Evolutionary conservation across 1,140 invertebrate genomes (phyloP), one percentile per base, ranked within the genome.

Genomic region (Aphelinus atriplicis): DNA sequence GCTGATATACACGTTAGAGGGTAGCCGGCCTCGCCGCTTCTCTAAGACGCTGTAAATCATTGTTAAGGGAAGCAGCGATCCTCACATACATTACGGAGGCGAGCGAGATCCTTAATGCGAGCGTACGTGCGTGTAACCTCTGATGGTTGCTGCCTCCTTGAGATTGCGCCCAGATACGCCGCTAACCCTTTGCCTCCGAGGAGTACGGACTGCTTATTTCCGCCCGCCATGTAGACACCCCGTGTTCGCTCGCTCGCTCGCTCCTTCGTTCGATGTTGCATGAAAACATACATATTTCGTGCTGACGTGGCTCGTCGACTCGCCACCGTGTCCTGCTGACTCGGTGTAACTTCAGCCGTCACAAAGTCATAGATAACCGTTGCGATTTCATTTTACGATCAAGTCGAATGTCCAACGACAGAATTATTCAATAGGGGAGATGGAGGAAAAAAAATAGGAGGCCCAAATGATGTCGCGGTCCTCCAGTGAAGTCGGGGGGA

Each of bases 1-100:
- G 55, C 75, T 74, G 72, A 75, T 72, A 71, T 77, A 71, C 53
- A 62, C 63, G 64, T 78, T 65, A 74, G 78, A 74, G 64, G 10
- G 26, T 80, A 85, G 83, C 82, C 79, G 81, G 81, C 83, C 84
- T 80, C 81, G 73, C 80, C 81, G 82, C 82, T 82, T 81, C 79
- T 82, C 48, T 64, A 86, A 87, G 86, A 86, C 82, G 84, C 81
- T 79, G 84, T 88, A 87, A 87, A 87, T 87, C 86, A 87, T 81
- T 76, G 78, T 79, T 84, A 84, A 81, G 80, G 81, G 83, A 81
- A 81, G 81, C 79, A 79, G 80, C 78, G 78, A 78, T 78, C 80
- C 79, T 77, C 78, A 72, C 83, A 83, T 88, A 88, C 84, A 87
- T 88, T 87, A 88, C 81, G 81, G 63, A 56, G 58, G 6, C 6